These are phyloP conservation scores for Apodemus agrarius DNA, from an alignment of 2,797 vertebrate species.

Conservation along the genomic window DNA sequence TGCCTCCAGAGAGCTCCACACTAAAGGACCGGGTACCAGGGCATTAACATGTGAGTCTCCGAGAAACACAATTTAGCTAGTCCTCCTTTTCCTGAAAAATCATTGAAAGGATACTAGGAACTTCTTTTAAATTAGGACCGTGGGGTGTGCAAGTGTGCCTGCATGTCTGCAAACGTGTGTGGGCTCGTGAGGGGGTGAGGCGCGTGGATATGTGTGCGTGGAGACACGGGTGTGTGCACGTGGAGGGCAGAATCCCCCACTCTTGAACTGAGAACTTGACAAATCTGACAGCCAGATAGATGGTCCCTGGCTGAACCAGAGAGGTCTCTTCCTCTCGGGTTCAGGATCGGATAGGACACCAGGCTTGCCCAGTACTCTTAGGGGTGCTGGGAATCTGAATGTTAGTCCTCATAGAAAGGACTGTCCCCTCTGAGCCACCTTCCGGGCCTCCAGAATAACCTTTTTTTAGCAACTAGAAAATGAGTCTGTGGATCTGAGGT, in stretches of 20 bases:
- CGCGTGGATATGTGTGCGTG: too few species aligned
- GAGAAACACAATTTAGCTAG: neutral
- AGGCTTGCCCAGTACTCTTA: neutral
- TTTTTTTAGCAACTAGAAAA: neutral
- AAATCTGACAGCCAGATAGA: neutral
- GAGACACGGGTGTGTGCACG: neutral
- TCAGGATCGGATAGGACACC: neutral
- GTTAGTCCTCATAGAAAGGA: too few species aligned
- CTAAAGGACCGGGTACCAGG: neutral
- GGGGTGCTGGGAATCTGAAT: neutral
- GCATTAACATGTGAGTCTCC: neutral
- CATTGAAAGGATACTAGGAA: conserved; percentile 9
- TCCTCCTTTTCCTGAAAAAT: neutral
- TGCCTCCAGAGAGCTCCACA: neutral
- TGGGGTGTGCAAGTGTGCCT: neutral
- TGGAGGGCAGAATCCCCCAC: neutral
- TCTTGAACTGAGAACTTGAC: neutral
- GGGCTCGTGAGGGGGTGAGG: neutral
- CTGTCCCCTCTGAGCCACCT: neutral
- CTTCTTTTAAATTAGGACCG: neutral
- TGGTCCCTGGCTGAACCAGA: too few species aligned
- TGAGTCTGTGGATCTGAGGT: neutral
- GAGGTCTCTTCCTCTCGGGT: too few species aligned
- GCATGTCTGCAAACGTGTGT: neutral
- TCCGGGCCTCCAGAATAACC: neutral